Evolutionary conservation across 1,140 invertebrate species (phyloP), one percentile per base, ranked within the genome.

Genomic region (Pteromalus puparum): DNA sequence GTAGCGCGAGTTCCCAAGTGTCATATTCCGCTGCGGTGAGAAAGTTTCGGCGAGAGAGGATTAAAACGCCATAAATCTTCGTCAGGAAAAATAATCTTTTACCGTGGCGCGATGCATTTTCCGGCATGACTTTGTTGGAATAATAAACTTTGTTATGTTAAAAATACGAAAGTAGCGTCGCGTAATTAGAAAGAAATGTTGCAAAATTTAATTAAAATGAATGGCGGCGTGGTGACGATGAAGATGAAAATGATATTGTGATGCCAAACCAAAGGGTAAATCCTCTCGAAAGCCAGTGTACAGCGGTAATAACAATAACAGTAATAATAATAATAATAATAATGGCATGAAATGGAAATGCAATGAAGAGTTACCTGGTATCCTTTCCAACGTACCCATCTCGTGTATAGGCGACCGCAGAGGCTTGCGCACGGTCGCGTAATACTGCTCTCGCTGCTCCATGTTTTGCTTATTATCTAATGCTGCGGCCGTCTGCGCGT

Each of bases 391-490:
- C 46, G 92, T 93, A 79, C 89, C 91, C 86, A 93, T 92, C 86
- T 93, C 93, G 82, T 92, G 91, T 86, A 93, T 92, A 24, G 94
- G 93, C 53, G 93, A 94, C 46, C 93, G 89, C 85, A 93, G 90
- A 10, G 93, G 93, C 75, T 94, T 94, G 75, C 94, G 89, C n/a
- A 94, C 93, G 4, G 94, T 94, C 7, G 94, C 94, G 86, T 94
- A 94, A 88, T 94, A 94, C 82, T 94, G 93, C 81, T 94, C 94
- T 48, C 94, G 90, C 85, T 94, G 93, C 85, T 94, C 93, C 92
- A 94, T 92, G 86, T 94, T 94, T 86, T 94, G 93, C 89, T 94
- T 94, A 90, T 94, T 94, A 90, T 94, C 94, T 85, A 94, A 88
- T 30, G 93, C 93, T 5, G 93, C 92, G 9, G 92, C 92, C 21